Evolutionary conservation across 1,140 invertebrate species (phyloP).

Genomic region (Chironomus tepperi): DNA sequence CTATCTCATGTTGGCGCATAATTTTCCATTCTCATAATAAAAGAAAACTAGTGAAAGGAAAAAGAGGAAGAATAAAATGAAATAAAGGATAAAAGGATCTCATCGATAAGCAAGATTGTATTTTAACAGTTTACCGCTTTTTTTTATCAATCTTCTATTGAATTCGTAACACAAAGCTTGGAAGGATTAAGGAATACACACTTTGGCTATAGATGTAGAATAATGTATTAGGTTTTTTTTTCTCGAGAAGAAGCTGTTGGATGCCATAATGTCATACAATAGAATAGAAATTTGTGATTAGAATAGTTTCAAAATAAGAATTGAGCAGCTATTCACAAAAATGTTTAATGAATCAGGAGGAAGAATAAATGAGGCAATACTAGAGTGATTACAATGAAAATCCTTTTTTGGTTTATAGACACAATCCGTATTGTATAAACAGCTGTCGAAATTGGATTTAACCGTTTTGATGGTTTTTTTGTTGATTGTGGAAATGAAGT

Average conservation of each 20-base stretch:
- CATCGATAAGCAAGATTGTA: conserved; percentile 12
- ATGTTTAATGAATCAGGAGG: conserved; percentile 21
- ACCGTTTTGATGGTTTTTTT: too few relatives aligned
- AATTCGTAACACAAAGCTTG: not conserved
- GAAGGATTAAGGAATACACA: not conserved
- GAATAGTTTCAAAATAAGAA: not conserved
- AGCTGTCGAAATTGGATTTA: too few relatives aligned
- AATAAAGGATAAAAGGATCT: conserved; percentile 2
- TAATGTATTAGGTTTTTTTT: too few relatives aligned
- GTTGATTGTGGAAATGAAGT: too few relatives aligned
- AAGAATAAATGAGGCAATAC: not conserved
- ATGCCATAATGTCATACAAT: not conserved
- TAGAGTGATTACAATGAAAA: not conserved
- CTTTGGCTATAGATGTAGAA: too few relatives aligned
- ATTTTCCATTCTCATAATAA: not conserved
- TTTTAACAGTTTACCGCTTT: conserved; percentile 13
- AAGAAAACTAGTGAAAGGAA: not conserved
- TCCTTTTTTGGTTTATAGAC: not conserved
- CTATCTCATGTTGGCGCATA: not conserved
- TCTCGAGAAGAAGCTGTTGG: not conserved
- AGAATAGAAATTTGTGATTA: not conserved
- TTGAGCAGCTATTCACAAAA: not conserved
- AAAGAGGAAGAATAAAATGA: not conserved
- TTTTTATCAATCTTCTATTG: conserved; percentile 8
- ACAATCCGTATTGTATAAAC: not conserved